Base-by-base conservation (phyloP, 2,113 vertebrate species). In the Toxotes chatareus region DNA sequence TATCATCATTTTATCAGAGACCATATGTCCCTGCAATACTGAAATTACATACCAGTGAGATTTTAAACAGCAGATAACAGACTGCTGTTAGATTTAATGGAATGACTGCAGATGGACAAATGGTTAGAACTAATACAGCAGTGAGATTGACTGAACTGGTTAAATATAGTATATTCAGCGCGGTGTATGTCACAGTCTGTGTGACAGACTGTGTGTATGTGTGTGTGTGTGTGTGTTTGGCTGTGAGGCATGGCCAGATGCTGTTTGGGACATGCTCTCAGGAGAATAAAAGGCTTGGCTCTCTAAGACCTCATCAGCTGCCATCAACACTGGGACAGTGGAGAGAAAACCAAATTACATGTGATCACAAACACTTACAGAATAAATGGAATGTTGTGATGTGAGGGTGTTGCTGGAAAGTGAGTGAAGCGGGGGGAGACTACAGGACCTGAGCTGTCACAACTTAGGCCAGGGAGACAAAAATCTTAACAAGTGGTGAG, bases 211-310 rank as follows among this genome's bases (percentile, higher is more conserved):
- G 23, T 51, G 61, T 72, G 57, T 73, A 31, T 46, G 47, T 53
- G 44, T 27, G 27, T 27, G 27, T 64, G 49, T 47, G 34, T 47
- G 59, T 76, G 80, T 63, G 73, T 72, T 84, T 93, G 88, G 79
- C 87, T 84, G 34, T 78, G 74, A 86, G 87, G 85, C 89, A 90
- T 38, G 67, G 90, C 90, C 92, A 93, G 87, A 93, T 93, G 91
- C 87, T 91, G 91, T 91, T 84, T 86, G 89, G 89, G 91, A 92
- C 86, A 75, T 73, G 78, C 83, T 92, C 87, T 91, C 88, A 7
- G 70, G 90, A 88, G 89, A 93, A 91, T 88, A 84, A 91, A 91
- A 90, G 85, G 86, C 90, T 84, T 87, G 88, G 89, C 87, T 86
- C 85, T 80, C 60, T 75, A 65, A 90, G 88, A 92, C 90, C 88